Conservation (phyloP, 2,888 invertebrate genomes). For the Apodemia duryi region DNA sequence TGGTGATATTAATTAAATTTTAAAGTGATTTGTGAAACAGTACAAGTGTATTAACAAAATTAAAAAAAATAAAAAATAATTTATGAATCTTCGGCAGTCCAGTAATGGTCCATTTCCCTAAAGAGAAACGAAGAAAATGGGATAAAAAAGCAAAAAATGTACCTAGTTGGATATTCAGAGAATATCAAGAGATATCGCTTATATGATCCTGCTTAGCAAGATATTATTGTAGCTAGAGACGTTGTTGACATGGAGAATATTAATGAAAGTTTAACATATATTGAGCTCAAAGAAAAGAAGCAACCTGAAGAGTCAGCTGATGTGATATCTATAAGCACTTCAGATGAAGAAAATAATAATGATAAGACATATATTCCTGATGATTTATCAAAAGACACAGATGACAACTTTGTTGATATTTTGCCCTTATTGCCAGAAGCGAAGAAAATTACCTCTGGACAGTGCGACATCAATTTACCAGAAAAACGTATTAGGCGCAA, state of each 20-base stretch:
- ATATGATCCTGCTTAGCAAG: conserved; percentile 30
- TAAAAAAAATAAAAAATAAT: too few species aligned
- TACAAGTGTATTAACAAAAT: too few species aligned
- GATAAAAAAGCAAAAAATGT: conserved; percentile 31
- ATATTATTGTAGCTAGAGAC: conserved; percentile 29
- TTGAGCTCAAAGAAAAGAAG: conserved; percentile 21
- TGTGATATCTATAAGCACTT: too few species aligned
- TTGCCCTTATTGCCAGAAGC: conserved; percentile 10
- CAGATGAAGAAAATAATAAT: not conserved
- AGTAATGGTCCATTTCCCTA: conserved; percentile 29
- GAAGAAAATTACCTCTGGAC: not conserved
- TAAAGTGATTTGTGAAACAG: too few species aligned
- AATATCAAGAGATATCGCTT: conserved; percentile 34
- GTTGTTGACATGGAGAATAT: conserved; percentile 28
- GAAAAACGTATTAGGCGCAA: conserved; percentile 24
- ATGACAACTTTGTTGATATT: conserved; percentile 3
- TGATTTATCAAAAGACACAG: conserved; percentile 15
- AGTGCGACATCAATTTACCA: conserved; percentile 3
- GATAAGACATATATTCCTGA: conserved; percentile 17
- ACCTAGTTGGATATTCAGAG: conserved; percentile 33
- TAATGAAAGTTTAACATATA: conserved; percentile 17
- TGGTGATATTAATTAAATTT: too few species aligned
- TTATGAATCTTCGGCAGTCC: conserved; percentile 31
- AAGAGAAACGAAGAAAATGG: conserved; percentile 31
- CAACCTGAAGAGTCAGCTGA: not conserved